A percentile compares a stretch with the other conserved stretches of the same genome.
Evolutionary conservation across 2,113 vertebrate species (phyloP).

Genomic region (Spheniscus mendiculus): DNA sequence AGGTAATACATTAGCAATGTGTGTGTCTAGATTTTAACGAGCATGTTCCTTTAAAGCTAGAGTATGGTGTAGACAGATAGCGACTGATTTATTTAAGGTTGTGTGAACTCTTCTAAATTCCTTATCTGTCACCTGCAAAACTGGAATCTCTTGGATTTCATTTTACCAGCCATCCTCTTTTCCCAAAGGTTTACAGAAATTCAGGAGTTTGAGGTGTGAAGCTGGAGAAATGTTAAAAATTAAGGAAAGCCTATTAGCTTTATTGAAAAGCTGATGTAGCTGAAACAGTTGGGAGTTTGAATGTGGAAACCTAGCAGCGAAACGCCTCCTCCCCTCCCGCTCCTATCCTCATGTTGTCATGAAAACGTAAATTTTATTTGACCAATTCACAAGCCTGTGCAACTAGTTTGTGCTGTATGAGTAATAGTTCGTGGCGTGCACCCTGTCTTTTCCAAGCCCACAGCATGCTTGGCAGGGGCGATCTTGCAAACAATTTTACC

Average conservation of each 20-base stretch:
- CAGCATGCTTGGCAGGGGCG: background rate
- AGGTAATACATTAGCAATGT: fast-evolving
- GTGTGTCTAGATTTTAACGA: fast-evolving
- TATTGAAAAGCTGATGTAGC: background rate
- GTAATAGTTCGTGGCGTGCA: background rate
- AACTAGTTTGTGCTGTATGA: background rate
- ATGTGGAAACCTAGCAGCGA: background rate
- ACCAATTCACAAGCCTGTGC: background rate
- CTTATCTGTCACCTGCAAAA: background rate
- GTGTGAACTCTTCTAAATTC: background rate
- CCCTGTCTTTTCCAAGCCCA: background rate
- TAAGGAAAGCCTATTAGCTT: background rate
- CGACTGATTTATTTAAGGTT: background rate
- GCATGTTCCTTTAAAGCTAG: fast-evolving
- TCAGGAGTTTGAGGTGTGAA: background rate
- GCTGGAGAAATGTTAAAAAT: background rate
- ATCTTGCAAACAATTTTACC: fast-evolving
- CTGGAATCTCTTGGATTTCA: background rate
- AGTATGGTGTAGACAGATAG: fast-evolving
- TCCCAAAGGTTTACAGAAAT: background rate
- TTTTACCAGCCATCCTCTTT: background rate
- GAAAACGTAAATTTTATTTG: background rate
- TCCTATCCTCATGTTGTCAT: background rate
- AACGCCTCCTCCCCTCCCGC: background rate
- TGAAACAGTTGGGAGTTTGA: background rate